Conservation (phyloP, 2,888 invertebrate genomes). For the Harpagoxenus sublaevis region DNA sequence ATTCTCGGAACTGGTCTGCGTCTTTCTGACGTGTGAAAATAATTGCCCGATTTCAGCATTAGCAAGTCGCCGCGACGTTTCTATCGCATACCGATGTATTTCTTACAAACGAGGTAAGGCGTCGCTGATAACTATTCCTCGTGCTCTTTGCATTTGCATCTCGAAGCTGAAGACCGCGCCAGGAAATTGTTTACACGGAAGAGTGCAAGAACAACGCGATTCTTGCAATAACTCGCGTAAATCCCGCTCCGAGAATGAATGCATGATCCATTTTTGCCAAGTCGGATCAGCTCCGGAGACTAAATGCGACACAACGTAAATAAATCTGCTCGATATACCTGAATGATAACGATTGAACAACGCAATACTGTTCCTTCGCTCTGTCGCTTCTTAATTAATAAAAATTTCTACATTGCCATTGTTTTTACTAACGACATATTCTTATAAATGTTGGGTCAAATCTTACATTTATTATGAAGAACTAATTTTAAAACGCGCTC, state of each 20-base stretch:
- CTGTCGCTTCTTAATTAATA: background rate
- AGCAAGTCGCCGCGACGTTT: background rate
- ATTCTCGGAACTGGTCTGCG: slow-evolving; percentile 22
- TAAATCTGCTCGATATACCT: background rate
- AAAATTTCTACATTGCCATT: background rate
- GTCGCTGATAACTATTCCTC: slow-evolving; percentile 15
- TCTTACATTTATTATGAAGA: background rate
- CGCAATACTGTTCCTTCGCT: background rate
- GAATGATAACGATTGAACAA: background rate
- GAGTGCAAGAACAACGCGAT: background rate
- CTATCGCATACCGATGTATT: slow-evolving; percentile 8
- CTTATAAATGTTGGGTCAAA: background rate
- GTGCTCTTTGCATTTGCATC: slow-evolving; percentile 11
- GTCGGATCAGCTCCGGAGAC: background rate
- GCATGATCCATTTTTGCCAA: background rate
- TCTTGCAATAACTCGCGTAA: background rate
- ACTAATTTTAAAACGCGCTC: background rate
- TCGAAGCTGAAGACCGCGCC: background rate
- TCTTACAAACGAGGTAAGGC: slow-evolving; percentile 1
- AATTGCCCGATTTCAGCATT: slow-evolving; percentile 18
- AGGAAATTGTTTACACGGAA: slow-evolving; percentile 29
- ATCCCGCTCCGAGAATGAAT: background rate
- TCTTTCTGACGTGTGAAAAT: slow-evolving; percentile 6
- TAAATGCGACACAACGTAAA: background rate
- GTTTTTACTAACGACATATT: background rate